phyloP scores from a whole-genome alignment of 2,113 vertebrate species.

The Nestor notabilis region DNA sequence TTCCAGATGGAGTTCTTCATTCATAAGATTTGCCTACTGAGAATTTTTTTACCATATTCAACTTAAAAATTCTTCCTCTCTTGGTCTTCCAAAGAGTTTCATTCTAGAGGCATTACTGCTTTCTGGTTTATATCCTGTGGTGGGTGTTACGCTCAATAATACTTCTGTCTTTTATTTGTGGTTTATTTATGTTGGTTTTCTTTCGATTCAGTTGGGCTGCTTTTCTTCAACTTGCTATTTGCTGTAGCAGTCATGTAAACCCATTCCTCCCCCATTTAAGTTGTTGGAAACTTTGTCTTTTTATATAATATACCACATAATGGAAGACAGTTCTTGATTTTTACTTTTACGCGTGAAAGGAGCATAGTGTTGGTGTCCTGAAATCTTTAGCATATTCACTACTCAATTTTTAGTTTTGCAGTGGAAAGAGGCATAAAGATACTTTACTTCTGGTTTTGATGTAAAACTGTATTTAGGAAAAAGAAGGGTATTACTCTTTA shows the following conservation, averaged over 20 bases:
- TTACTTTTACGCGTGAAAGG: not conserved
- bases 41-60: slow-evolving; percentile 16
- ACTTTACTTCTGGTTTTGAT: not conserved
- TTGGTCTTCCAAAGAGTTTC: not conserved
- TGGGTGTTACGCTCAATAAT: not conserved
- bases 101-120: not conserved
- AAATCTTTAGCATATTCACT: not conserved
- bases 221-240: not conserved
- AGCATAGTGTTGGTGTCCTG: not conserved
- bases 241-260: not conserved
- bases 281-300: not conserved
- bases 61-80: not conserved
- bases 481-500: not conserved
- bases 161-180: slow-evolving; percentile 11
- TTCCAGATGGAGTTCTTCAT: slow-evolving; percentile 71
- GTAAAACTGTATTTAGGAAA: not conserved
- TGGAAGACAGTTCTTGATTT: not conserved
- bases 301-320: not conserved
- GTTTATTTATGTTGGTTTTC: slow-evolving; percentile 4
- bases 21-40: slow-evolving; percentile 51
- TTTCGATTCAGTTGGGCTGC: not conserved
- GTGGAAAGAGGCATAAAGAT: not conserved
- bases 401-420: not conserved
- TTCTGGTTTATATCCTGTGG: not conserved
- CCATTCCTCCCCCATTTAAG: not conserved